Evolutionary conservation across 2,888 invertebrate genomes (phyloP).

Genomic region (Deroplatys truncata): DNA sequence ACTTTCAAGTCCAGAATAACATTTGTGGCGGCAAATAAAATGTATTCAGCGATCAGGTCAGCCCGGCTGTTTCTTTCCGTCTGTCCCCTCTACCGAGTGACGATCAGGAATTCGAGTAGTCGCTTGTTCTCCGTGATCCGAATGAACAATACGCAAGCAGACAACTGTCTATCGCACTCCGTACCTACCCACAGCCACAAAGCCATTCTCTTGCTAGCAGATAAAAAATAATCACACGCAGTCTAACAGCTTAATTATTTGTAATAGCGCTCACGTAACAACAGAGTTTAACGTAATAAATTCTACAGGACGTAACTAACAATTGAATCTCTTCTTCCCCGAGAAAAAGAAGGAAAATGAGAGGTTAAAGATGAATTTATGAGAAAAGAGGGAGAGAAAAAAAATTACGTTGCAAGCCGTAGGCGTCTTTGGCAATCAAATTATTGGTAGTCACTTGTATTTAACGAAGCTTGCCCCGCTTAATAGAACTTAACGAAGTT

Average conservation of each 20-base stretch:
- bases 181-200: not conserved
- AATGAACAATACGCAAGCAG: not conserved
- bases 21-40: not conserved
- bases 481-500: too few species aligned
- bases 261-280: not conserved
- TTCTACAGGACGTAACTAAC: not conserved
- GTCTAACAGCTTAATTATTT: not conserved
- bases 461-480: too few species aligned
- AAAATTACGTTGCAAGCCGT: too few species aligned
- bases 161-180: not conserved
- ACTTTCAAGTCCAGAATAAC: not conserved
- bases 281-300: not conserved
- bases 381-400: too few species aligned
- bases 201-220: not conserved
- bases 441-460: too few species aligned
- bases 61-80: not conserved
- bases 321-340: too few species aligned
- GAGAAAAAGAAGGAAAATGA: too few species aligned
- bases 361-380: too few species aligned
- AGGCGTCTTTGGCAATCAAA: too few species aligned
- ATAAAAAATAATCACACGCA: not conserved
- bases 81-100: not conserved
- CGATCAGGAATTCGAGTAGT: constrained; percentile 5
- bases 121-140: not conserved
- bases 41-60: not conserved